phyloP scores from a whole-genome alignment of 2,888 invertebrate genomes.

The Calameuta filiformis region DNA sequence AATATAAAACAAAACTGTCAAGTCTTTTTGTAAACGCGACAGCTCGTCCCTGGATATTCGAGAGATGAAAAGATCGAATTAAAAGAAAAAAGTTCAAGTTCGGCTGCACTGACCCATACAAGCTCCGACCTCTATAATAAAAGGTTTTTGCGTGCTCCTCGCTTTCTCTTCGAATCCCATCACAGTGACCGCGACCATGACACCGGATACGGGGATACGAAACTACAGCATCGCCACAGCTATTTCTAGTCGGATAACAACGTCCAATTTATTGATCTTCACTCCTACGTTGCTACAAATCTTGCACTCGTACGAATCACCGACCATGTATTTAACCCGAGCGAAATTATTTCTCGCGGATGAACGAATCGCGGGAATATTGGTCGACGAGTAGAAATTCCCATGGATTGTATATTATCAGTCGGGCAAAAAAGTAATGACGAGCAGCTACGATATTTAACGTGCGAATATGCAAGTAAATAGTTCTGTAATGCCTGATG shows the following conservation, averaged over 20 bases:
- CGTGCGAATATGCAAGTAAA: neutral
- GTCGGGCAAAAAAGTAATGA: neutral
- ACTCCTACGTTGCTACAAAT: neutral
- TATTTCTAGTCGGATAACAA: neutral
- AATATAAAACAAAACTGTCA: constrained; percentile 17
- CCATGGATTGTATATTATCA: neutral
- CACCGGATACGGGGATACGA: neutral
- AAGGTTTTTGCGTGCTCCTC: neutral
- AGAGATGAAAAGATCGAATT: neutral
- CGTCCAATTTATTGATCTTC: neutral
- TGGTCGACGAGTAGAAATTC: neutral
- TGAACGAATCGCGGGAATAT: neutral
- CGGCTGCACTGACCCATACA: neutral
- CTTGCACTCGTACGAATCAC: neutral
- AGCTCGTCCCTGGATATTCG: neutral
- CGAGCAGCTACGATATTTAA: neutral
- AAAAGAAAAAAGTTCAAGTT: constrained; percentile 9
- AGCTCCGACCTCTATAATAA: neutral
- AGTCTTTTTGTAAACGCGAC: neutral
- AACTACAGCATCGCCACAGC: neutral
- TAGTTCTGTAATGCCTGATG: neutral
- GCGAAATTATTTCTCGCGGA: neutral
- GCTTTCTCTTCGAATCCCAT: constrained; percentile 38
- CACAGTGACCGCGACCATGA: constrained; percentile 31
- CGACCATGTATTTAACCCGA: too few relatives aligned